These are phyloP conservation scores for Cyclina sinensis DNA, from an alignment of 1,140 invertebrate genomes.

Conservation along the genomic window DNA sequence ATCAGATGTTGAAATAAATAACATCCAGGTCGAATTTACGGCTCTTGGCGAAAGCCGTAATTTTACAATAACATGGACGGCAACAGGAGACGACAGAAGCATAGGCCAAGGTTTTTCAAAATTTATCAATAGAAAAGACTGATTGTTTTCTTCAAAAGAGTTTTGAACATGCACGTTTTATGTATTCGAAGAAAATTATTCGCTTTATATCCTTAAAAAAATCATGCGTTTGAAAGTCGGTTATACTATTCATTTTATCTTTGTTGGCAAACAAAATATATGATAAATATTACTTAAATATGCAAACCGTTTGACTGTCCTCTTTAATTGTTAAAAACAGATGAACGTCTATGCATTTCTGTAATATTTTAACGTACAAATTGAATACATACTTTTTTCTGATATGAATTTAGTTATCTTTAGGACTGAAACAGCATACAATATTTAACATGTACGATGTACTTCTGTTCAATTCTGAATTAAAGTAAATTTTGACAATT, in stretches of 20 bases:
- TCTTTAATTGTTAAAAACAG: too few species aligned
- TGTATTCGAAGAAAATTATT: not conserved
- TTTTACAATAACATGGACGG: slow-evolving; percentile 45
- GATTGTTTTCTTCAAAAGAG: not conserved
- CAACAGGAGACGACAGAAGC: slow-evolving; percentile 32
- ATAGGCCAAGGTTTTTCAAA: not conserved
- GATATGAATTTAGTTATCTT: too few species aligned
- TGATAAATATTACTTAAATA: too few species aligned
- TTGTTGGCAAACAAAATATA: too few species aligned
- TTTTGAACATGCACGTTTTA: not conserved
- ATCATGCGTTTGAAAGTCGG: too few species aligned
- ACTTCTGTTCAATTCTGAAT: not conserved
- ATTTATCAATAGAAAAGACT: not conserved
- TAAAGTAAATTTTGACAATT: not conserved
- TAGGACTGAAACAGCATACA: not conserved
- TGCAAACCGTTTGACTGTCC: too few species aligned
- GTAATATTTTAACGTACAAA: not conserved
- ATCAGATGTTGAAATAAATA: not conserved
- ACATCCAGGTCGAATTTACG: not conserved
- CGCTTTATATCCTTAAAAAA: not conserved
- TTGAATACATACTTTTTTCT: too few species aligned
- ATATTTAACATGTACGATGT: not conserved
- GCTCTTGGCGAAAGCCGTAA: not conserved
- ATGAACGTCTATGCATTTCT: too few species aligned
- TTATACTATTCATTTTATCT: too few species aligned